Conservation (phyloP, 2,113 vertebrate genomes). For the Sminthopsis crassicaudata region DNA sequence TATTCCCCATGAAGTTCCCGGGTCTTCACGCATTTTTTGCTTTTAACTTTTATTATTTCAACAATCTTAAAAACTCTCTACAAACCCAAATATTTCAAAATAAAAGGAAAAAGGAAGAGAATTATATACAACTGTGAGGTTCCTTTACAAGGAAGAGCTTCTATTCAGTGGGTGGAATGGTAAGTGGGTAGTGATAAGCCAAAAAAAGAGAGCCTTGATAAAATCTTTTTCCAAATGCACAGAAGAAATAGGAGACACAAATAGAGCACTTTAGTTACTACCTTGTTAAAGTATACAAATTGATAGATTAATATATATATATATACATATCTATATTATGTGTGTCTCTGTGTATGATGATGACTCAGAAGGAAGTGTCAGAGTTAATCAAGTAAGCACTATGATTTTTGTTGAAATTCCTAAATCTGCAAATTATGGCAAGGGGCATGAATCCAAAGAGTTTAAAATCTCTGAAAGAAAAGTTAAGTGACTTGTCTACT, state of each 20-base stretch:
- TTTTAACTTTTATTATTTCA: neutral
- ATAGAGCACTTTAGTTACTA: neutral
- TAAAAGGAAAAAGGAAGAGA: neutral
- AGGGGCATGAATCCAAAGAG: neutral
- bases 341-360: neutral
- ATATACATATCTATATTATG: neutral
- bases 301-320: neutral
- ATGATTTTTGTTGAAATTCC: neutral
- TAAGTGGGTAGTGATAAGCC: neutral
- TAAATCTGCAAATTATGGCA: neutral
- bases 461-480: neutral
- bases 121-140: neutral
- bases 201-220: neutral
- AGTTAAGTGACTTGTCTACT: neutral
- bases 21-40: neutral
- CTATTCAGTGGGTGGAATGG: neutral
- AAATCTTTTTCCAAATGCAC: neutral
- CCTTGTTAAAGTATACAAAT: neutral
- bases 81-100: neutral
- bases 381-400: neutral
- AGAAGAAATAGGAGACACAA: neutral
- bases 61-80: neutral
- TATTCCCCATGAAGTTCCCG: neutral
- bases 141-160: neutral
- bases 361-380: neutral